Base-by-base conservation (phyloP, 1,140 invertebrate species). In the Dermatophagoides farinae region DNA sequence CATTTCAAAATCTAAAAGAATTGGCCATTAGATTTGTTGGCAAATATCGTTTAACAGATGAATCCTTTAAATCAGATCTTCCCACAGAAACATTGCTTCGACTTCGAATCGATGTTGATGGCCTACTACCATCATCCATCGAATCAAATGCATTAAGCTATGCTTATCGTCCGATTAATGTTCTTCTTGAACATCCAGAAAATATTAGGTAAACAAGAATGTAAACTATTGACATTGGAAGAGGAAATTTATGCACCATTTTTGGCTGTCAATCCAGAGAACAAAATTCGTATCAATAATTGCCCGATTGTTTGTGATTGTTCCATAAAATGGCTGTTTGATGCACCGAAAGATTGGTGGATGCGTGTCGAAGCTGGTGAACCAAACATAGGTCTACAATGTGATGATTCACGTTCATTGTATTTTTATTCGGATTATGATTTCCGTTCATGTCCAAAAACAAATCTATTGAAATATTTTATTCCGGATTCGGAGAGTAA, bases 351-450 rank as follows among this genome's bases (percentile, higher is more conserved):
- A 25, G 58, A 60, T 25, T 60, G 58, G 58, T 60, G 58, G 58
- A 46, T 46, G 44, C 12, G 58, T 12, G 58, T 60, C 12, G 58
- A 60, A 23, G 58, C 58, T 37, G 58, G 58, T 6, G 58, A 60
- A 18, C 11, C 9, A 18, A 60, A 31, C 43, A 47, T 60, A 49
- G 60, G 60, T 41, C 57, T 61, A 10, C 60, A 61, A 25, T 61
- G 60, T 44, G 55, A 39, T 37, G 60, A 61, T 46, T 58, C 63
- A 18, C 57, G 60, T 43, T 61, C 58, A 20, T 31, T 61, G 2
- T 61, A 61, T 60, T 61, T 61, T 20, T 61, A 61, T 40, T 61
- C 60, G 9, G 60, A 61, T 25, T 40, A 61, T n/a, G 60, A 61
- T n/a, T 61, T 61, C 25, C 57, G 60, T 37, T 39, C 31, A 16